phyloP scores from a whole-genome alignment of 2,113 vertebrate genomes.

The Dolichotis patagonum region DNA sequence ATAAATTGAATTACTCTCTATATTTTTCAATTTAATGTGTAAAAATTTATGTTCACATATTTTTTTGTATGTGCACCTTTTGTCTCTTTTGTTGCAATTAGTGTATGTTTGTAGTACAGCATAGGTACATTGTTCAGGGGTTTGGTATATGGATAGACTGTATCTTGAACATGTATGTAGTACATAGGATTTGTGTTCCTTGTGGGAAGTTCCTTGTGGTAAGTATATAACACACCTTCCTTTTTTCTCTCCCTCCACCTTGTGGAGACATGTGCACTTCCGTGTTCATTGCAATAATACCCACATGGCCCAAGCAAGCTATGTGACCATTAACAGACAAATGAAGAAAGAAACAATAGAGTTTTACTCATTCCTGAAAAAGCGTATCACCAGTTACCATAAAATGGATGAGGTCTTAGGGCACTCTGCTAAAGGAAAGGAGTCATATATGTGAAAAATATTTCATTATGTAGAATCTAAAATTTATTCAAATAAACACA shows the following conservation, averaged over 20 bases:
- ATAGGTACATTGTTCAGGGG: neutral
- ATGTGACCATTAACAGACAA: neutral
- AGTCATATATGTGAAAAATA: neutral
- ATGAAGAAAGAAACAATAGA: neutral
- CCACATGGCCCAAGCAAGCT: too few relatives aligned
- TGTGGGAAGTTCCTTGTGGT: neutral
- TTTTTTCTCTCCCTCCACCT: neutral
- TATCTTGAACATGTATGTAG: neutral
- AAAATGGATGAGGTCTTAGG: neutral
- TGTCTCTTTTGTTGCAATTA: neutral
- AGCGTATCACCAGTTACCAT: neutral
- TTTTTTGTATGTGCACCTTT: neutral
- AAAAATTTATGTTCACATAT: neutral
- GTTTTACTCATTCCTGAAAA: neutral
- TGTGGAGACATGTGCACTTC: neutral
- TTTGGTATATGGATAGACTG: neutral
- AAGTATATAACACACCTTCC: neutral
- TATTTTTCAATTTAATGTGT: neutral
- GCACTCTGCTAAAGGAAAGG: neutral
- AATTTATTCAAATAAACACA: neutral
- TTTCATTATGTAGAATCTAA: neutral
- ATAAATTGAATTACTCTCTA: neutral
- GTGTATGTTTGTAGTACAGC: neutral
- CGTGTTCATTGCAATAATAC: neutral
- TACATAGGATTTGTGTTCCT: neutral